Evolutionary conservation across 1,140 invertebrate genomes (phyloP).

Genomic region (Homarus americanus): DNA sequence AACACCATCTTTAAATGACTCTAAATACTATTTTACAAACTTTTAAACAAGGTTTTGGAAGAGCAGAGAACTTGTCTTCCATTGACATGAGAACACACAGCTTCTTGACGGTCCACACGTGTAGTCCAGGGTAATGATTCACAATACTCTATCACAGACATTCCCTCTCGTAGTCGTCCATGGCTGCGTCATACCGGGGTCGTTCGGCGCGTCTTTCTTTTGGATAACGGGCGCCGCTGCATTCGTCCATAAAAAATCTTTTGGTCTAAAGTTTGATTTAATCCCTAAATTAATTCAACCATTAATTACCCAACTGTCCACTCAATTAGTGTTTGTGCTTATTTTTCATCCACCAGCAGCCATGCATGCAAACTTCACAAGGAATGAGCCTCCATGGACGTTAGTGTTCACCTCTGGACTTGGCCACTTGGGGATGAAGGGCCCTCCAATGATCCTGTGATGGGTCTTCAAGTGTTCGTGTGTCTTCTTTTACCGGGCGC

Average conservation of each 20-base stretch:
- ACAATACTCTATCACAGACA: conserved; percentile 72
- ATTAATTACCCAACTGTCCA: conserved; percentile 27
- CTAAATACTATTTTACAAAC: conserved; percentile 70
- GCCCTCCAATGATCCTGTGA: conserved; percentile 11
- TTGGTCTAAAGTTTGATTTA: conserved; percentile 7
- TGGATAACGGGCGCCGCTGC: conserved; percentile 1
- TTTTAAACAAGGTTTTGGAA: conserved; percentile 70
- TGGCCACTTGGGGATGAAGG: no score
- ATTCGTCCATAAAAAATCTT: neutral
- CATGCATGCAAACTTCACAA: conserved; percentile 48
- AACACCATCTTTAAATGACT: conserved; percentile 68
- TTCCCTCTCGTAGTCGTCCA: conserved; percentile 44
- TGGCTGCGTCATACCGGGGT: conserved; percentile 38
- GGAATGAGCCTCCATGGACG: conserved; percentile 43
- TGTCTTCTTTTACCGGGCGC: neutral
- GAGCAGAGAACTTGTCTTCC: conserved; percentile 72
- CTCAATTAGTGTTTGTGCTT: conserved; percentile 41
- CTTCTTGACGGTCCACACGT: conserved; percentile 56
- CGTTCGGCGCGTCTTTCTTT: no score
- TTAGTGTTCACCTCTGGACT: conserved; percentile 32
- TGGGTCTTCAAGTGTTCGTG: conserved; percentile 2
- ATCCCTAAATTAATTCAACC: neutral
- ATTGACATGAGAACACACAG: conserved; percentile 59
- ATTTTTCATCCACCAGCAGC: conserved; percentile 40
- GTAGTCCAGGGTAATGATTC: conserved; percentile 60